Base-by-base conservation (phyloP, 2,888 invertebrate genomes). In the Melipona beecheii region DNA sequence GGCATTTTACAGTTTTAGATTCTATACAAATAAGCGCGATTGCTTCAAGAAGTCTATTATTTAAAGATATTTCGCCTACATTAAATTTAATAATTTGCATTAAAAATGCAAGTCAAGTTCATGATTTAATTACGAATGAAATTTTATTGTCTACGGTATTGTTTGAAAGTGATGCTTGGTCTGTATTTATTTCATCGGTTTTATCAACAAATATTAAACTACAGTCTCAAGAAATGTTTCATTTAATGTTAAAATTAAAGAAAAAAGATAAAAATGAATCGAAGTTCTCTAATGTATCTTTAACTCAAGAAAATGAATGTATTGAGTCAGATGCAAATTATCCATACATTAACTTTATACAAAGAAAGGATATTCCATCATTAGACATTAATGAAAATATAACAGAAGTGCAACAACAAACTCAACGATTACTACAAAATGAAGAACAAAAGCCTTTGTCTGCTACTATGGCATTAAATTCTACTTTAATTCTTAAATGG, bases 11-110 rank as follows among this genome's bases (percentile, higher is more conserved):
- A 68, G 95, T 97, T 24, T 95, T 96, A 87, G 96, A 96, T 90
- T 96, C 96, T 1, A 92, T 97, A 69, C 95, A 95, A 75, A 94
- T 96, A 5, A 95, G 95, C 69, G 95, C 95, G 0, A 95, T 95
- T 3, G 95, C 96, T 0, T 95, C 95, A 5, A 95, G 96, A 82
- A 96, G 96, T 88, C 93, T 96, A 21, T 94, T 94, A 66, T 91
- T 92, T 36, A 93, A 93, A 21, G 87, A 92, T 11, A 91, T 93
- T 11, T 94, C 92, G 0, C 93, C 94, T 13, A 96, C 96, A 74
- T 94, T 97, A 92, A 96, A 96, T 70, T 92, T 98, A 19, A 96
- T 97, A 56, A 94, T 97, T 4, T 96, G 96, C 91, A 95, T 97
- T 0, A 97, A 96, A 90, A 97, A 97, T 94, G 95, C 96, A 58